Percentiles rank a stretch among this genome's conserved stretches.
phyloP scores from a whole-genome alignment of 2,113 vertebrate genomes.

The Mungos mungo region DNA sequence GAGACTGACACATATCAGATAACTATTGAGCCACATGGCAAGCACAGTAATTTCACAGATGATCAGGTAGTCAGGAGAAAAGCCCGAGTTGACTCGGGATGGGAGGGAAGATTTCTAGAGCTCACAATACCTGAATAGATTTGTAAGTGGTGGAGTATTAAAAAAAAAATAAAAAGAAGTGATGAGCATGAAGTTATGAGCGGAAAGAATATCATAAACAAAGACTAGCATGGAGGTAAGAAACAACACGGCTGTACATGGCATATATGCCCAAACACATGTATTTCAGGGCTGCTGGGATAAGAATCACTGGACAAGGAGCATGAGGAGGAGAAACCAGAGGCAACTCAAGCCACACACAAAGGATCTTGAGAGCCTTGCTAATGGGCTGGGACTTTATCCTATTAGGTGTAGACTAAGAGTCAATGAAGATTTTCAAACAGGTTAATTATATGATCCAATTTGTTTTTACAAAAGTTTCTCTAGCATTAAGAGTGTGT shows the following conservation, averaged over 20 bases:
- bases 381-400: background rate
- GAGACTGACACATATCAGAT: background rate
- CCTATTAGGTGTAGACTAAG: background rate
- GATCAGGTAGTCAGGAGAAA: background rate
- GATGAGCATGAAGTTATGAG: background rate
- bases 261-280: background rate
- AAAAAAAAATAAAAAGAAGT: background rate
- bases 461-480: background rate
- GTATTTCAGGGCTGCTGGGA: background rate
- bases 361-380: background rate
- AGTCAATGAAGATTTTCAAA: background rate
- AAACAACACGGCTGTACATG: background rate
- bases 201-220: background rate
- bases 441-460: background rate
- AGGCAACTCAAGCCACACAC: background rate
- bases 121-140: background rate
- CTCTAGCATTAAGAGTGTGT: background rate
- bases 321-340: background rate
- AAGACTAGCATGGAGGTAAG: background rate
- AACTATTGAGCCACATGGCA: background rate
- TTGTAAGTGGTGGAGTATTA: background rate
- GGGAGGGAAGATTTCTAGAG: background rate
- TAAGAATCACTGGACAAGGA: background rate
- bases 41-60: background rate
- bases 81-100: background rate